Conservation (phyloP, 1,140 invertebrate species). For the Copidosoma floridanum region DNA sequence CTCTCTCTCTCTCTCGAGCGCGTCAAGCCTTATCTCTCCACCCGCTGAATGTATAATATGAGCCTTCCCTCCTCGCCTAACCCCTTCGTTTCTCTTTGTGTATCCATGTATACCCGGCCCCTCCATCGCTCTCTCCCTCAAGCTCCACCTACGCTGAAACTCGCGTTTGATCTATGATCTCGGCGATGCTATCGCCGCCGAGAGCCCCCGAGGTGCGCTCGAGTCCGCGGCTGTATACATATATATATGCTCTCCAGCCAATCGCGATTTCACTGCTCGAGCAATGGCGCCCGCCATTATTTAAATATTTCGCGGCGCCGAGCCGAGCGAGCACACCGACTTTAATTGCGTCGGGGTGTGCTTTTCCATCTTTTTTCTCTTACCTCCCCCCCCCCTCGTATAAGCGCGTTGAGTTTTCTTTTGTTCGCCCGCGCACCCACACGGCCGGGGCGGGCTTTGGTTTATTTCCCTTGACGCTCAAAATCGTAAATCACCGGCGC, state of each 20-base stretch:
- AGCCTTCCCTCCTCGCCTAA: neutral
- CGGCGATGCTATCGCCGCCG: no score
- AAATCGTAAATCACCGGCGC: conserved; percentile 6
- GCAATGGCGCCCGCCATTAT: conserved; percentile 21
- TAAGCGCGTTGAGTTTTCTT: neutral
- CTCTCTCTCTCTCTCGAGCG: conserved; percentile 20
- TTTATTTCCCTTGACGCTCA: conserved; percentile 1
- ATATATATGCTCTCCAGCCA: conserved; percentile 2
- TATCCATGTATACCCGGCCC: no score
- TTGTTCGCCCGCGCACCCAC: neutral
- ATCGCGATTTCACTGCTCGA: neutral
- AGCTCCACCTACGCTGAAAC: neutral
- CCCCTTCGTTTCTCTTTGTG: no score
- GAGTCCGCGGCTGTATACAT: neutral
- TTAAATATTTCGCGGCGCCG: conserved; percentile 20
- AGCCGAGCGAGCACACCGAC: neutral
- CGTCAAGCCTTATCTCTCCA: conserved; percentile 25
- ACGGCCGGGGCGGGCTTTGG: neutral
- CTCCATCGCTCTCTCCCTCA: no score
- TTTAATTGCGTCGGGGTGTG: conserved; percentile 18
- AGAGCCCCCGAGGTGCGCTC: no score
- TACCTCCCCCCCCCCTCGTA: neutral
- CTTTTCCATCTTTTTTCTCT: no score
- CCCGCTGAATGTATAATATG: conserved; percentile 55
- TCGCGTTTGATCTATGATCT: no score